Conservation (phyloP, 2,797 vertebrate genomes). For the Numenius phaeopus region DNA sequence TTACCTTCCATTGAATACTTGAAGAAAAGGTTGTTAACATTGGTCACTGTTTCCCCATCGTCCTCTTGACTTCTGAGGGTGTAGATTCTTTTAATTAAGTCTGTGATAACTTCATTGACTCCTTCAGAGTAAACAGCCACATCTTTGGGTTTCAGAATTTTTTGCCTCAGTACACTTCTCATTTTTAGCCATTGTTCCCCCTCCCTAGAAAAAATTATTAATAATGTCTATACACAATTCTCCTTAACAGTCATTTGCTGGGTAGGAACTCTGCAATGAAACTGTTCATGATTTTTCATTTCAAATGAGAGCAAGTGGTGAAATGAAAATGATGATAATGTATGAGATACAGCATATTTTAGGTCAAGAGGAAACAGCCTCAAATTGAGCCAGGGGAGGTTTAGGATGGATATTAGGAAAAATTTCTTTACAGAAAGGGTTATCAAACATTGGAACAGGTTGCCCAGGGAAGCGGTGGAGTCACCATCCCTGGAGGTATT, state of each 20-base stretch:
- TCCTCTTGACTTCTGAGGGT: conserved; percentile 79
- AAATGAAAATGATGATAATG: not conserved
- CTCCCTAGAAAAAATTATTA: conserved; percentile 81
- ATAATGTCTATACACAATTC: not conserved
- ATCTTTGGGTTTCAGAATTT: conserved; percentile 90
- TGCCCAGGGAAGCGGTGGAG: not conserved
- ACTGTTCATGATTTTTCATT: not conserved
- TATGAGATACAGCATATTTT: not conserved
- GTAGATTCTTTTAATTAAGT: conserved; percentile 87
- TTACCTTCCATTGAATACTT: conserved; percentile 97
- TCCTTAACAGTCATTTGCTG: not conserved
- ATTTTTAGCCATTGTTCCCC: conserved; percentile 94
- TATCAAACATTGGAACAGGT: not conserved
- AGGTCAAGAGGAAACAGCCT: not conserved
- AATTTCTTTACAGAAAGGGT: not conserved
- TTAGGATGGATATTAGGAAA: not conserved
- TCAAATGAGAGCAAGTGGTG: not conserved
- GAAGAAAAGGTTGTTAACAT: conserved; percentile 94
- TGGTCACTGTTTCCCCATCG: conserved; percentile 85
- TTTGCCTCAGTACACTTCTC: conserved; percentile 91
- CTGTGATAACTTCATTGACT: conserved; percentile 87
- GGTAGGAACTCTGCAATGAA: not conserved
- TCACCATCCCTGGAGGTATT: not conserved
- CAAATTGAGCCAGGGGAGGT: not conserved
- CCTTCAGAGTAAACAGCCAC: conserved; percentile 88